Conservation (phyloP, 2,888 invertebrate species). For the Tortrix viridana region DNA sequence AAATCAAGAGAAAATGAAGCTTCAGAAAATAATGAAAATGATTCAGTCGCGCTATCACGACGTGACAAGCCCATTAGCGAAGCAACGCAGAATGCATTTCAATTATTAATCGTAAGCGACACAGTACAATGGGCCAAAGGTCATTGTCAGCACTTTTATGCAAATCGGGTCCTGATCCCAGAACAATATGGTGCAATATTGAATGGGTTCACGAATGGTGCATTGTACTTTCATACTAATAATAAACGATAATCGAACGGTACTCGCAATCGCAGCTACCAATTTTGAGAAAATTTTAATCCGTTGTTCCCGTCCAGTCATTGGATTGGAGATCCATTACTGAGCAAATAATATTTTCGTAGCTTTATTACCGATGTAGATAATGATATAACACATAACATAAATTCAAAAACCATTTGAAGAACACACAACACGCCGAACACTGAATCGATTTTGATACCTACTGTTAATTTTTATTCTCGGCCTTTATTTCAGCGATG, state of each 20-base stretch:
- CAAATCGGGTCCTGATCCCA: conserved; percentile 18
- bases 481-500: too few relatives aligned
- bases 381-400: too few relatives aligned
- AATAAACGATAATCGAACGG: conserved; percentile 49
- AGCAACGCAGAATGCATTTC: conserved; percentile 59
- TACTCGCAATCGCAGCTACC: conserved; percentile 41
- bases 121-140: conserved; percentile 38
- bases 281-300: conserved; percentile 17
- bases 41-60: conserved; percentile 47
- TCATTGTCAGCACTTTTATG: conserved; percentile 27
- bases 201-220: background rate
- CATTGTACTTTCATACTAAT: conserved; percentile 44
- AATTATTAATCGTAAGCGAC: conserved; percentile 56
- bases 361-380: too few relatives aligned
- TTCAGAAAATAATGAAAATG: conserved; percentile 42
- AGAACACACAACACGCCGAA: too few relatives aligned
- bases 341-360: too few relatives aligned
- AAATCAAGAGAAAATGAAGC: conserved; percentile 16
- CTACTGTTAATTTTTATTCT: too few relatives aligned
- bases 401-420: too few relatives aligned
- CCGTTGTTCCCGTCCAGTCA: conserved; percentile 1
- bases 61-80: conserved; percentile 57
- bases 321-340: background rate
- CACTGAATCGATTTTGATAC: too few relatives aligned
- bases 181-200: conserved; percentile 18